Conservation (phyloP, 2,797 vertebrate genomes). For the Vireo griseus region DNA sequence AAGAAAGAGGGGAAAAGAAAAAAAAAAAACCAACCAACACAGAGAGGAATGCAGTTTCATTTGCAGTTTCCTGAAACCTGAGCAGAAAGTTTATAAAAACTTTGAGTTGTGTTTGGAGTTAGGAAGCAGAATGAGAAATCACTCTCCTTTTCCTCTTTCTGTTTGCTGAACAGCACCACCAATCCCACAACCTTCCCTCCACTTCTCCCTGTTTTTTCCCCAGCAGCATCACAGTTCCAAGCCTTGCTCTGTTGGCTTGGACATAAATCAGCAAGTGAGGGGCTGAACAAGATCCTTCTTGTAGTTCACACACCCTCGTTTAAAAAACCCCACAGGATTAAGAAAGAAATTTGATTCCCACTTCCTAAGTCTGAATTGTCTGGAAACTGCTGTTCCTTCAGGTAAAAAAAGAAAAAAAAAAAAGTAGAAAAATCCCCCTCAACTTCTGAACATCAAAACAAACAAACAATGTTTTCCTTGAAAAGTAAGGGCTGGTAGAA, state of each 20-base stretch:
- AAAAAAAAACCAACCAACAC: background rate
- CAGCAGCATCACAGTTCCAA: background rate
- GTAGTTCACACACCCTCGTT: background rate
- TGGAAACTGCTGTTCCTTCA: background rate
- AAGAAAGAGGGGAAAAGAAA: background rate
- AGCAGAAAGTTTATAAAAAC: constrained; percentile 64
- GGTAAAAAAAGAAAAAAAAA: background rate
- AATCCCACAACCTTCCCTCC: constrained; percentile 14
- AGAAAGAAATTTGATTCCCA: background rate
- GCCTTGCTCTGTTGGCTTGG: background rate
- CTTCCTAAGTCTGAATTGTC: constrained; percentile 20
- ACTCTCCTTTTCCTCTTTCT: constrained; percentile 41
- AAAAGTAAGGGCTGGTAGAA: background rate
- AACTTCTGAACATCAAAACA: background rate
- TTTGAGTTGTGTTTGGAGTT: constrained; percentile 53
- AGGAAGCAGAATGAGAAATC: constrained; percentile 52
- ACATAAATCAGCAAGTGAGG: background rate
- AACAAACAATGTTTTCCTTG: background rate
- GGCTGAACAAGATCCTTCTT: constrained; percentile 31
- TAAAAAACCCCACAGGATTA: background rate
- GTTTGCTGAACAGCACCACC: constrained; percentile 49
- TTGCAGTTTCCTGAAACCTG: constrained; percentile 66
- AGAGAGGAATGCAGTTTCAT: constrained; percentile 60
- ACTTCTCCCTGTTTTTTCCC: background rate
- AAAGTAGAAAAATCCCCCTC: accelerated